Base-by-base conservation (phyloP, 2,797 vertebrate genomes). In the Parotocinclus haroldoi region DNA sequence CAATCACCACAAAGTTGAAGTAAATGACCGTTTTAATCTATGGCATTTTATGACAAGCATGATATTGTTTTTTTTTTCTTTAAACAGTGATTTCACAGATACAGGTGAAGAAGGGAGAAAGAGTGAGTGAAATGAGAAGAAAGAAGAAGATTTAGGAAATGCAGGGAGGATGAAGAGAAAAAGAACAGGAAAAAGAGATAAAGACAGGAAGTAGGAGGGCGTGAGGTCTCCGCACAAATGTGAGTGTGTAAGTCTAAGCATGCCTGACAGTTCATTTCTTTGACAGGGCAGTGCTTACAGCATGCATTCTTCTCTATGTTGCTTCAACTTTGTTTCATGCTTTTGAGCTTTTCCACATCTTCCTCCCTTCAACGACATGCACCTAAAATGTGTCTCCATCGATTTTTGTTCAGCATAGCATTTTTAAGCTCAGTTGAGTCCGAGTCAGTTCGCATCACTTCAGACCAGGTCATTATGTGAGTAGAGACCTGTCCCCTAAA, bases 31-130 rank as follows among this genome's bases (percentile, higher is more conserved):
- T 54, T 84, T 86, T 87, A 87, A 82, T 87, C 76, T 81, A 82
- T 85, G 77, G 81, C 81, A 84, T 80, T 82, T 80, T 80, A 70
- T 76, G 78, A 81, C 79, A 82, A 79, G 78, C 79, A 10, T 80
- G 76, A 68, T 51, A 17, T 48, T 69, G 56, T 56, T 53, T 36
- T 39, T 50, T 56, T 40, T 53, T 67, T 69, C 57, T 52, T 55
- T 19, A 72, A 81, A 84, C 81, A 78, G 70, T 80, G 82, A 85
- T 40, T 80, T 76, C 85, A 84, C 69, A 68, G 78, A 82, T 81
- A 80, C 55, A 75, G 77, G 72, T 27, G 27, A 54, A 48, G 7
- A 62, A 67, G 55, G 1, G 37, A 10, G 19, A 59, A 19, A 6
- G 38, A 38, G 37, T 11, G 19, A 44, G 37, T 8, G 18, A 11